A percentile compares a stretch with the other conserved stretches of the same genome.
phyloP scores from a whole-genome alignment of 2,888 invertebrate genomes.

The Athalia cordata region DNA sequence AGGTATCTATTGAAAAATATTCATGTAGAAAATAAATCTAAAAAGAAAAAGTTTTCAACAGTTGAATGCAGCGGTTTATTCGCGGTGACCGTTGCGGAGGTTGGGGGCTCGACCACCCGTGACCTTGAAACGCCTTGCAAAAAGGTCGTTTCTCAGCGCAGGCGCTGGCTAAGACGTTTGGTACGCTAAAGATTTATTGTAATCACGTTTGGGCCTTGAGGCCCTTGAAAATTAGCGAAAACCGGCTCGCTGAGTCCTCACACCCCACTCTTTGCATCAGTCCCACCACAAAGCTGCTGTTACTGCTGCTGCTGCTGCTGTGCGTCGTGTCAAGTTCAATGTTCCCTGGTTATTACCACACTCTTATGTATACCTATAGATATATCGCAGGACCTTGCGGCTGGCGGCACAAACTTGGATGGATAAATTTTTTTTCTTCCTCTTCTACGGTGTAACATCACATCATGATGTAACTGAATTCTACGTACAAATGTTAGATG shows the following conservation, averaged over 20 bases:
- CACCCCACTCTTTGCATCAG: conserved; percentile 15
- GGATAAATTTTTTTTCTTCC: background rate
- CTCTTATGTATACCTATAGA: background rate
- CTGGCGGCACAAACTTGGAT: background rate
- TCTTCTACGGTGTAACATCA: too few species aligned
- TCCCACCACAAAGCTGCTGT: too few species aligned
- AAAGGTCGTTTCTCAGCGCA: conserved; percentile 37
- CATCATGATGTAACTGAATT: background rate
- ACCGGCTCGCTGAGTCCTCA: conserved; percentile 17
- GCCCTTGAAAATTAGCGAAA: conserved; percentile 41
- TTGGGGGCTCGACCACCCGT: background rate
- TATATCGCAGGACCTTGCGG: conserved; percentile 35
- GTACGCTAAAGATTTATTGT: conserved; percentile 45
- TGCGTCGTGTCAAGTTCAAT: conserved; percentile 61
- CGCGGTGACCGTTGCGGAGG: conserved; percentile 3
- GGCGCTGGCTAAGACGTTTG: conserved; percentile 26
- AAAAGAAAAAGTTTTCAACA: background rate
- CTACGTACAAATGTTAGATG: background rate
- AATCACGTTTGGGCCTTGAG: conserved; percentile 44
- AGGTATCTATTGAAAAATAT: background rate
- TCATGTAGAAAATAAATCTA: background rate
- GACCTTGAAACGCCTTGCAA: conserved; percentile 43
- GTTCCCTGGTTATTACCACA: conserved; percentile 51
- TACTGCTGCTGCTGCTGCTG: conserved; percentile 1
- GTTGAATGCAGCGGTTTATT: background rate